Conservation (phyloP, 2,113 vertebrate genomes). For the Marmota flaviventris region DNA sequence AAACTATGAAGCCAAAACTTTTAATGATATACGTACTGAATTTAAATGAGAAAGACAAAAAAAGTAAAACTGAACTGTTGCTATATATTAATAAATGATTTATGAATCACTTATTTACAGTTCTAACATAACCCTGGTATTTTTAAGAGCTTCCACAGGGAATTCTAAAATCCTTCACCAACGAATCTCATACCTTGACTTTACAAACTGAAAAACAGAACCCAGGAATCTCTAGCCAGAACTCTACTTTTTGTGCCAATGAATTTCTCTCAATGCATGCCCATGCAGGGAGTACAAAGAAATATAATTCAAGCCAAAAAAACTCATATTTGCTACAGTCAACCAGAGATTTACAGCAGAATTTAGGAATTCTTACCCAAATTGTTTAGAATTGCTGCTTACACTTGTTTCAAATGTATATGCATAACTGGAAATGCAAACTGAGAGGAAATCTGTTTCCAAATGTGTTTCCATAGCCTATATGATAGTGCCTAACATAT, state of each 20-base stretch:
- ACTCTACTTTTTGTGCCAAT: background rate
- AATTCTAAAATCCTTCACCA: slow-evolving; percentile 11
- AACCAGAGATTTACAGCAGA: background rate
- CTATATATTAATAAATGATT: background rate
- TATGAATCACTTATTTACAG: background rate
- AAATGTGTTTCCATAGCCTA: background rate
- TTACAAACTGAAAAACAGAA: slow-evolving; percentile 24
- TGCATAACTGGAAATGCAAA: background rate
- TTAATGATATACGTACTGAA: background rate
- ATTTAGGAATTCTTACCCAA: slow-evolving; percentile 27
- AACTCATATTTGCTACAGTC: background rate
- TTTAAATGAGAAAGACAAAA: background rate
- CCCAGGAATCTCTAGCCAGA: background rate
- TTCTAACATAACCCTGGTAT: background rate
- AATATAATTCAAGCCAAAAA: background rate
- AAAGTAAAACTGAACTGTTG: slow-evolving; percentile 1
- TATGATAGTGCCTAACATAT: background rate
- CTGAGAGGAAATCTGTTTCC: slow-evolving; percentile 49
- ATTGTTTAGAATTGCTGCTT: background rate
- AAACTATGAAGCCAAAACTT: slow-evolving; percentile 18
- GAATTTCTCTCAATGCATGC: background rate
- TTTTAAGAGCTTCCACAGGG: background rate
- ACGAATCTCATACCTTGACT: background rate
- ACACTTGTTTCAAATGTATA: background rate
- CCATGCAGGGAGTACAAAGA: background rate